phyloP scores from a whole-genome alignment of 2,113 vertebrate genomes.

The Indri indri region DNA sequence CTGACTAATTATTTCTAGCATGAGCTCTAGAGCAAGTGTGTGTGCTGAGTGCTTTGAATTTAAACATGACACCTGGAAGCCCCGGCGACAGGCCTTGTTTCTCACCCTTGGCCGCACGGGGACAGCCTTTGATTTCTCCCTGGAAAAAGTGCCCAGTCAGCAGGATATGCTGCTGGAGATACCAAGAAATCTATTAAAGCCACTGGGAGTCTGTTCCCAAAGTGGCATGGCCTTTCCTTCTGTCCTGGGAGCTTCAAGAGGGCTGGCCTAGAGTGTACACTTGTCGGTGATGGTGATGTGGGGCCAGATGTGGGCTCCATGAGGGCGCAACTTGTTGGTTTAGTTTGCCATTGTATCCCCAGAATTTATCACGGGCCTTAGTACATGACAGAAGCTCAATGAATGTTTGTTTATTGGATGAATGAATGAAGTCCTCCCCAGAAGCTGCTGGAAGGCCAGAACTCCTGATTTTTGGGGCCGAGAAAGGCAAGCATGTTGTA shows the following conservation, averaged over 20 bases:
- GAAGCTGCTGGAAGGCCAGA: neutral
- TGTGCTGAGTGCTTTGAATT: neutral
- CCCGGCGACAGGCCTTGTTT: neutral
- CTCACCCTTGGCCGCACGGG: neutral
- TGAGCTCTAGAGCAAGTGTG: neutral
- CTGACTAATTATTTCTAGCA: neutral
- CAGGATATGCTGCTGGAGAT: neutral
- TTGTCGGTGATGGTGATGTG: neutral
- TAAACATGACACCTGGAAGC: neutral
- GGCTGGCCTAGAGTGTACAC: neutral
- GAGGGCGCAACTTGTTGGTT: neutral
- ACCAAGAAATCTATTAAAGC: neutral
- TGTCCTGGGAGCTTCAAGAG: neutral
- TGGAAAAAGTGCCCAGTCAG: neutral
- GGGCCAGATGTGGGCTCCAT: neutral
- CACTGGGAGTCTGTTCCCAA: neutral
- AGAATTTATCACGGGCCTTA: neutral
- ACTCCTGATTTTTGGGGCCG: neutral
- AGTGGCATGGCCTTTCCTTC: accelerated
- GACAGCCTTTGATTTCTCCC: neutral
- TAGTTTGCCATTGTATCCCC: neutral
- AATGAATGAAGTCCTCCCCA: neutral
- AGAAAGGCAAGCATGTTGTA: neutral
- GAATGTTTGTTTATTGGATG: neutral
- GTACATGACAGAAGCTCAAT: neutral